Evolutionary conservation across 2,113 vertebrate species (phyloP), one percentile per base, ranked within the genome.

Genomic region (Paratilapia polleni): DNA sequence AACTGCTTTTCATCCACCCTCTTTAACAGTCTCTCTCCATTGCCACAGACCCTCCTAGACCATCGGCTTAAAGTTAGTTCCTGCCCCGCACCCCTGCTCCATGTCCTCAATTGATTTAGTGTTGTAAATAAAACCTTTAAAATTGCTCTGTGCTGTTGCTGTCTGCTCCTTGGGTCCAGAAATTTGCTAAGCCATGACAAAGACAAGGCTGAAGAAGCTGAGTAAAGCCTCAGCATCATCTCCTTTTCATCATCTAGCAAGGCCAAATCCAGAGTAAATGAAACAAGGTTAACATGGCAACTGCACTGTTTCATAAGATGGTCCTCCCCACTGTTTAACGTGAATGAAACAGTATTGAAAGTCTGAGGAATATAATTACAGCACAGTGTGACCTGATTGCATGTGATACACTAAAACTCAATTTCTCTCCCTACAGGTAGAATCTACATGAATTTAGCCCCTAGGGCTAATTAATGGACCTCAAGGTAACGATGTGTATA

Each of bases 331-430:
- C 22, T 43, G 26, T 47, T 31, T 31, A 31, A 31, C 28, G 4
- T 70, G 41, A 41, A 70, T 70, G 41, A 49, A 70, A 49, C 41
- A 19, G 41, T 49, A 24, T 49, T 70, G 24, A 49, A 22, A 70
- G 26, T 26, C 26, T 22, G 64, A 49, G 64, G 26, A 22, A 19
- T 19, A 14, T 49, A 49, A 70, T 70, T 0, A 41, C 49, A 70
- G 2, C 64, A 70, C 0, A 68, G 28, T 1, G 64, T 1, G 64
- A 68, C 22, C 2, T 2, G 22, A 70, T 70, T 22, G 41, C 0
- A 2, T 7, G 24, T 70, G 11, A 49, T 10, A 26, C 41, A 49
- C 41, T 49, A 12, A 70, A 70, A 49, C 24, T 49, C 7, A 12
- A 28, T 68, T 68, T 49, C 47, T 49, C 22, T 4, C 64, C 15